Conservation (phyloP, 2,797 vertebrate genomes). For the Rhincodon typus region DNA sequence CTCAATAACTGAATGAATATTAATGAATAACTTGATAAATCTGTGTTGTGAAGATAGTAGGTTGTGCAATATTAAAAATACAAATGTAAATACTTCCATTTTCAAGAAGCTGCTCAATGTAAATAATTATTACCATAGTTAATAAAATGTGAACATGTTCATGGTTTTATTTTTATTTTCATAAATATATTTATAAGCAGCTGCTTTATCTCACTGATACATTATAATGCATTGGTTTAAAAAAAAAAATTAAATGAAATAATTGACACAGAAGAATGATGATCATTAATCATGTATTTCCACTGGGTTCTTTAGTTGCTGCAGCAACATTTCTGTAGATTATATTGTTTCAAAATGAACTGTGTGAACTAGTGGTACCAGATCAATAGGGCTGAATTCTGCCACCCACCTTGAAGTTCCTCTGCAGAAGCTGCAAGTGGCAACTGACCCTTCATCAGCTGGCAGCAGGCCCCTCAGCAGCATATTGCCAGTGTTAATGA, state of each 20-base stretch:
- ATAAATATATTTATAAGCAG: slow-evolving; percentile 32
- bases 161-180: not conserved
- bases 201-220: not conserved
- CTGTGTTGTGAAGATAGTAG: not conserved
- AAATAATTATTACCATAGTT: not conserved
- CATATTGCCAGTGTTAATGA: not conserved
- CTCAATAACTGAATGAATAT: not conserved
- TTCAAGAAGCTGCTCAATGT: not conserved
- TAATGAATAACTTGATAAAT: not conserved
- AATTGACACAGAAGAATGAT: not conserved
- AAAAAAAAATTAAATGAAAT: not conserved
- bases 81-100: not conserved
- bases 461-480: not conserved
- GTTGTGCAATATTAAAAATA: not conserved
- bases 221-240: not conserved
- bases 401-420: not conserved
- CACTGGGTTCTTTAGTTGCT: not conserved
- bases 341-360: not conserved
- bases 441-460: not conserved
- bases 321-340: not conserved
- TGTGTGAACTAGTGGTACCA: not conserved
- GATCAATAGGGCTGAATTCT: not conserved
- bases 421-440: not conserved
- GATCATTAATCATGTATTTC: slow-evolving; percentile 18
- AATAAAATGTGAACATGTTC: not conserved